These are phyloP conservation scores for Saxicola maurus DNA, from an alignment of 2,797 vertebrate genomes.

Conservation along the genomic window DNA sequence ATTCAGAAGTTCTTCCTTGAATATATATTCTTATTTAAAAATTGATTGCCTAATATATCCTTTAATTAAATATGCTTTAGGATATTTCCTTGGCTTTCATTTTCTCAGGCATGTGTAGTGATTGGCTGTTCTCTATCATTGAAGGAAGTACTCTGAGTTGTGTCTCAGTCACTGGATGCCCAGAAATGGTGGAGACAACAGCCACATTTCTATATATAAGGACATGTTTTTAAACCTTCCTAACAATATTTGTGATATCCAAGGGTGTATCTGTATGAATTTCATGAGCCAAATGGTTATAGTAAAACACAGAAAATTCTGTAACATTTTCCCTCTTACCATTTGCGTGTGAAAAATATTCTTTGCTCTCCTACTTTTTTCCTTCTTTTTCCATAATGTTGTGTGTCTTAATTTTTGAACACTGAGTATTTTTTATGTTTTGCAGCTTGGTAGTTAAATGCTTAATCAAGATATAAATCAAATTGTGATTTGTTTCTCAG, in stretches of 20 bases:
- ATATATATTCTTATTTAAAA: not conserved
- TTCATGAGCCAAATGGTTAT: not conserved
- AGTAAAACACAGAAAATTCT: not conserved
- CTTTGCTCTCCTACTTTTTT: not conserved
- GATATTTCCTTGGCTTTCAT: not conserved
- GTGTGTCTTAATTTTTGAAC: not conserved
- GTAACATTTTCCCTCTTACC: not conserved
- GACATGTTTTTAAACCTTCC: not conserved
- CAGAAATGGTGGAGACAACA: not conserved
- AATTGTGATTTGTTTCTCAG: not conserved
- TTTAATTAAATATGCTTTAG: not conserved
- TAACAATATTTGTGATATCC: not conserved
- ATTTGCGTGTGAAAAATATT: not conserved
- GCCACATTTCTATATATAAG: fast-evolving
- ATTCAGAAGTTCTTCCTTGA: not conserved
- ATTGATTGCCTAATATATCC: not conserved
- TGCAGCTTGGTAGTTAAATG: not conserved
- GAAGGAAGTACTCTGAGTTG: not conserved
- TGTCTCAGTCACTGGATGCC: not conserved
- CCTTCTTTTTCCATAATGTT: not conserved
- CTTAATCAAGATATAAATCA: not conserved
- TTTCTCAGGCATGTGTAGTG: not conserved
- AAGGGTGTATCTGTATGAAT: not conserved
- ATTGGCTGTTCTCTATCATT: not conserved
- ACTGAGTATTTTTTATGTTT: not conserved